Evolutionary conservation across 2,888 invertebrate species (phyloP), one percentile per base, ranked within the genome.

Genomic region (Cataglyphis altisquamis): DNA sequence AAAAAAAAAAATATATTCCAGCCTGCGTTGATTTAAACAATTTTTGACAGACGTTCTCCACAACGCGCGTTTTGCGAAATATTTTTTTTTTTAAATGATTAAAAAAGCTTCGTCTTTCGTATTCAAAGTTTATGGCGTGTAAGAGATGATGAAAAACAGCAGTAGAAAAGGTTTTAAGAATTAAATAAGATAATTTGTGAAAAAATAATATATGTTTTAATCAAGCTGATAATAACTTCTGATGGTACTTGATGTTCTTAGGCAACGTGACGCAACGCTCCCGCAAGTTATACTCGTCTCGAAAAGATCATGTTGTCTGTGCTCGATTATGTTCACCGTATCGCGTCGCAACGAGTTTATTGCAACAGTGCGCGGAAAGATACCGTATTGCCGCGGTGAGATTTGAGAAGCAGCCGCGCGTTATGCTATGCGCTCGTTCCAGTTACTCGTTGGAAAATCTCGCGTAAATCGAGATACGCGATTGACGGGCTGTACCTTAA

Each of bases 271-370:
- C 66, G 75, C 52, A 75, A 75, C 36, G 4, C 9, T 57, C 29
- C 5, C 60, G 62, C 41, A 32, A 64, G 29, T 25, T 36, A 39
- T 25, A 3, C 18, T 66, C 57, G 39, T 18, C 67, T 57, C 41
- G 41, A 77, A 39, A 68, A 60, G 41, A 66, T 55, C 68, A 32
- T 21, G 45, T 32, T 74, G 74, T 74, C 32, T 45, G 48, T 36
- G 67, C 45, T 68, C 67, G 55, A 25, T 67, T 70, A 18, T 15
- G 57, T 9, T 57, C 72, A 39, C 45, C 67, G 72, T 78, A 78
- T 78, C 78, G 32, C 72, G 32, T 78, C 70, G 78, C 72, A 70
- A 45, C 57, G 57, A n/a, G 78, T 60, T 70, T 78, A 9, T 78
- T 70, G 72, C 78, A 68, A 68, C 12, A 77, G 39, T 32, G 48